Evolutionary conservation across 2,888 invertebrate species (phyloP), one percentile per base, ranked within the genome.

Genomic region (Notodonta ziczac): DNA sequence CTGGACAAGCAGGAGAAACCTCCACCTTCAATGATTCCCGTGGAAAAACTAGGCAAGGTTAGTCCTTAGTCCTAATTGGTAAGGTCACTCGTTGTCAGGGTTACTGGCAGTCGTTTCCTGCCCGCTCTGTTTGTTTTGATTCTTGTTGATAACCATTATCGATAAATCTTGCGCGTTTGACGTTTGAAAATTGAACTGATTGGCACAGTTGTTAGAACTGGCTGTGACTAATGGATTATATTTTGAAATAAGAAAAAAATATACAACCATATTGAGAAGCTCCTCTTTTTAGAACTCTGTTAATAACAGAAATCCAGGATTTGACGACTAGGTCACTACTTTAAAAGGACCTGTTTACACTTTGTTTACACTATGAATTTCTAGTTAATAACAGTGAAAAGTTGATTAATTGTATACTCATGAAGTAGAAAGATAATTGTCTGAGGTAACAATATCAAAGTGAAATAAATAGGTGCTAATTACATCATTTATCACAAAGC

Each of bases 11-110:
- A 74, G 58, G 91, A 90, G 46, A 80, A 81, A 63, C 76, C 86
- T 1, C 93, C 94, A 64, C 94, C 94, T 40, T 96, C 96, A 60
- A 94, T 97, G 83, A 92, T 96, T 71, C 96, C 97, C 13, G 94
- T 97, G 58, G 97, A 97, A 82, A 97, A 96, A 88, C 92, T 97
- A 57, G 95, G 96, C 67, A 97, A 97, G 94, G 96, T 96, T 85
- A 86, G 82, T 71, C 35, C 58, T 46, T 48, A 51, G 35, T 35
- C 62, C 73, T 59, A 64, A 67, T 62, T 66, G 57, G 66, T 70
- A 73, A 73, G 72, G 76, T 70, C 66, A 70, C 65, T 61, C 64
- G 68, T 62, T 58, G 63, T 77, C 84, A 78, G 73, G 77, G 78
- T 74, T 79, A 72, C 60, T 55, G 61, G 54, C 59, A 66, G 75